These are phyloP conservation scores for Pterobdella sp. DNA, from an alignment of 2,888 invertebrate species.

Conservation along the genomic window DNA sequence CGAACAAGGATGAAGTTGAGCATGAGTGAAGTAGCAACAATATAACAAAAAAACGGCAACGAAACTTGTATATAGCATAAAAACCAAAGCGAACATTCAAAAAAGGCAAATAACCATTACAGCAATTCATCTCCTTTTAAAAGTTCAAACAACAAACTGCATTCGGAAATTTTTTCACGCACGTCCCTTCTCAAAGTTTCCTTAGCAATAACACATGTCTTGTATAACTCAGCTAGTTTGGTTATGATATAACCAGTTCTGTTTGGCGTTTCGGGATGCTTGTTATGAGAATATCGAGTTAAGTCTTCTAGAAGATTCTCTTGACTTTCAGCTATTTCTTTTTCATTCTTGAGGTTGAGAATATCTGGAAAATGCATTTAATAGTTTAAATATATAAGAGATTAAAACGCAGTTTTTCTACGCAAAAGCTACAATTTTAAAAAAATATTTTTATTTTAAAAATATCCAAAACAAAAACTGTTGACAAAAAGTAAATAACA, in stretches of 20 bases:
- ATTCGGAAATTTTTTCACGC: conserved; percentile 80
- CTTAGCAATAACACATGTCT: conserved; percentile 89
- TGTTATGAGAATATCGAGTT: conserved; percentile 79
- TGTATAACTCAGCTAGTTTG: conserved; percentile 84
- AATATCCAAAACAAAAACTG: background rate
- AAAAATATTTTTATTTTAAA: background rate
- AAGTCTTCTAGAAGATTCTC: conserved; percentile 85
- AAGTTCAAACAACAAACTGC: conserved; percentile 90
- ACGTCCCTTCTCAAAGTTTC: conserved; percentile 63
- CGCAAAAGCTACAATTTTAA: background rate
- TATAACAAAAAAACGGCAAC: background rate
- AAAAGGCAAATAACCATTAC: conserved; percentile 23
- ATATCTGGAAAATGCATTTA: conserved; percentile 61
- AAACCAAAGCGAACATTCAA: no score
- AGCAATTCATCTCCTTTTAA: conserved; percentile 61
- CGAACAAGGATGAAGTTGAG: background rate
- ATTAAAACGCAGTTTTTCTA: no score
- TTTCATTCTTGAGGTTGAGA: conserved; percentile 82
- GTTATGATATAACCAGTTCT: conserved; percentile 88
- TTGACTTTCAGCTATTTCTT: conserved; percentile 84
- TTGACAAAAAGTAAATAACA: background rate
- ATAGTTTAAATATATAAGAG: no score
- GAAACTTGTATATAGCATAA: background rate
- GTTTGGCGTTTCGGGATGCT: conserved; percentile 83
- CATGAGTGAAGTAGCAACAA: background rate